Conservation (phyloP, 2,797 vertebrate genomes). For the Pseudomugil gertrudae region DNA sequence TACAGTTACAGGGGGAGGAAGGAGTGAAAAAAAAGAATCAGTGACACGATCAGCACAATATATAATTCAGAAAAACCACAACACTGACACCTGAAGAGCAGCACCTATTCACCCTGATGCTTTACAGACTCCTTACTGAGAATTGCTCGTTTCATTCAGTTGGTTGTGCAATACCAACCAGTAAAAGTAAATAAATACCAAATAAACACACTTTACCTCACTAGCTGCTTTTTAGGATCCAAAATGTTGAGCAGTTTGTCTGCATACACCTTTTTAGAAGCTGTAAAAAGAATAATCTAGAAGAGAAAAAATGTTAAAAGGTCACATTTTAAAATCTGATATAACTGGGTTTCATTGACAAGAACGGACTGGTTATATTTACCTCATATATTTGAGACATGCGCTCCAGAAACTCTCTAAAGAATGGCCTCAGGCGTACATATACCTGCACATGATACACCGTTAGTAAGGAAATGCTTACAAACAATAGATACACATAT, state of each 20-base stretch:
- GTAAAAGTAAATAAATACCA: constrained; percentile 3
- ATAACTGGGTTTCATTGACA: neutral
- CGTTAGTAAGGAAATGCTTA: neutral
- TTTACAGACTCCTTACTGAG: neutral
- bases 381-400: constrained; percentile 99
- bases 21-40: constrained; percentile 34
- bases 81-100: constrained; percentile 61
- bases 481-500: neutral
- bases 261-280: constrained; percentile 99
- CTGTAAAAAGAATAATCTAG: constrained; percentile 99
- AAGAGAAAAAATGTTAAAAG: neutral
- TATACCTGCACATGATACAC: constrained; percentile 86
- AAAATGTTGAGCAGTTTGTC: constrained; percentile 99
- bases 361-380: constrained; percentile 42
- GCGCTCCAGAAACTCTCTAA: constrained; percentile 96
- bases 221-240: constrained; percentile 98
- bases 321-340: neutral
- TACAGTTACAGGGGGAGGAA: constrained; percentile 40
- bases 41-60: constrained; percentile 47
- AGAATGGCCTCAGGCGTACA: constrained; percentile 96
- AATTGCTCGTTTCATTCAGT: neutral
- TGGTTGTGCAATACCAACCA: neutral
- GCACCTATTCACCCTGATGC: neutral
- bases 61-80: constrained; percentile 74
- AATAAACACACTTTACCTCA: too few species aligned